These are phyloP conservation scores for Margaritifera margaritifera DNA, from an alignment of 2,888 invertebrate genomes.

Conservation along the genomic window DNA sequence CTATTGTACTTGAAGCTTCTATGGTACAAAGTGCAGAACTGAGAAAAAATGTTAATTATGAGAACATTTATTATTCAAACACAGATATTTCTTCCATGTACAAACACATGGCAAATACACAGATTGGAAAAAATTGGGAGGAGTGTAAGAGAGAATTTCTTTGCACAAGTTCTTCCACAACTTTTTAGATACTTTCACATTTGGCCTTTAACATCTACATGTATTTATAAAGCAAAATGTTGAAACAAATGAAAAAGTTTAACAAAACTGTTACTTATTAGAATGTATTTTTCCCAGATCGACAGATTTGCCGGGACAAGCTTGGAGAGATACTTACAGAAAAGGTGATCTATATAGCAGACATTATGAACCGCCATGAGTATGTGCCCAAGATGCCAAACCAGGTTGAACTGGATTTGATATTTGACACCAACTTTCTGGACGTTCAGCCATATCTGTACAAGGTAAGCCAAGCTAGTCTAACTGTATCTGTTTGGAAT, in stretches of 20 bases:
- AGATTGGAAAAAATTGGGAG: no score
- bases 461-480: slow-evolving; percentile 79
- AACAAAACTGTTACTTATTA: background rate
- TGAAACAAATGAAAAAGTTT: background rate
- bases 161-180: no score
- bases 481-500: background rate
- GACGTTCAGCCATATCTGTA: slow-evolving; percentile 98
- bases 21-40: no score
- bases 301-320: slow-evolving; percentile 87
- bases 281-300: slow-evolving; percentile 76
- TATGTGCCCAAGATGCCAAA: slow-evolving; percentile 97
- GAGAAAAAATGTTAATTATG: no score
- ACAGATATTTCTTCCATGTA: no score
- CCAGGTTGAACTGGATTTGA: slow-evolving; percentile 90
- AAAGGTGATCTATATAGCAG: slow-evolving; percentile 94
- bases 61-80: no score
- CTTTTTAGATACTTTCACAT: no score
- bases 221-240: no score
- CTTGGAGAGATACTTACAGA: slow-evolving; percentile 82
- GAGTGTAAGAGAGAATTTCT: no score
- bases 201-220: no score
- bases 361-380: slow-evolving; percentile 95
- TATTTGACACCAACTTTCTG: slow-evolving; percentile 93
- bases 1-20: no score
- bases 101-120: no score